A percentile compares a stretch with the other conserved stretches of the same genome.
Conservation (phyloP, 1,140 invertebrate genomes). For the Mesaphorura yosii region DNA sequence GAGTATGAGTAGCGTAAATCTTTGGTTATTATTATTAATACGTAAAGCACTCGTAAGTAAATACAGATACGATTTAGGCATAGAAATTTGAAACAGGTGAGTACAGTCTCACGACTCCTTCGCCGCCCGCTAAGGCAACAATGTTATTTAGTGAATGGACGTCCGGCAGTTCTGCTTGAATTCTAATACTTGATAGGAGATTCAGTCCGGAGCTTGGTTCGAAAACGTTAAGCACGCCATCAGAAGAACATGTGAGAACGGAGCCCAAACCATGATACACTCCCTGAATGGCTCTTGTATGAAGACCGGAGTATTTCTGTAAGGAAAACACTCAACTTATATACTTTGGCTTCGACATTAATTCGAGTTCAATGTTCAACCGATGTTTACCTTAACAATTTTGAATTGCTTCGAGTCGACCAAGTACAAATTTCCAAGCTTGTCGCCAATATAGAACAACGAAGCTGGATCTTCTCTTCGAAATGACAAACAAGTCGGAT, state of each 20-base stretch:
- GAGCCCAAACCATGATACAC: conserved; percentile 22
- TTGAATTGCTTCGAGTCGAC: conserved; percentile 18
- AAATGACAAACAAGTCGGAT: conserved; percentile 23
- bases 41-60: no score
- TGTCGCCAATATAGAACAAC: conserved; percentile 28
- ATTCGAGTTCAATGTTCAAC: no score
- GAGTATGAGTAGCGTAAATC: no score
- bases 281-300: conserved; percentile 19
- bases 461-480: conserved; percentile 12
- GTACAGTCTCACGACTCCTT: conserved; percentile 18
- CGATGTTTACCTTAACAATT: conserved; percentile 13
- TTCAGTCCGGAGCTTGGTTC: conserved; percentile 15
- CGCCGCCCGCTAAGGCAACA: conserved; percentile 18
- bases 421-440: conserved; percentile 17
- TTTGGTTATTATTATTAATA: no score
- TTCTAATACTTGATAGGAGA: conserved; percentile 1
- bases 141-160: conserved; percentile 24
- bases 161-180: conserved; percentile 22
- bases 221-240: conserved; percentile 17
- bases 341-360: no score
- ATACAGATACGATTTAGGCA: no score
- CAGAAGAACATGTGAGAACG: conserved; percentile 18
- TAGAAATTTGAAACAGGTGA: conserved; percentile 17
- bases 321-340: no score
- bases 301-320: no score